Evolutionary conservation across 2,113 vertebrate species (phyloP).

Genomic region (Sebastes fasciatus): DNA sequence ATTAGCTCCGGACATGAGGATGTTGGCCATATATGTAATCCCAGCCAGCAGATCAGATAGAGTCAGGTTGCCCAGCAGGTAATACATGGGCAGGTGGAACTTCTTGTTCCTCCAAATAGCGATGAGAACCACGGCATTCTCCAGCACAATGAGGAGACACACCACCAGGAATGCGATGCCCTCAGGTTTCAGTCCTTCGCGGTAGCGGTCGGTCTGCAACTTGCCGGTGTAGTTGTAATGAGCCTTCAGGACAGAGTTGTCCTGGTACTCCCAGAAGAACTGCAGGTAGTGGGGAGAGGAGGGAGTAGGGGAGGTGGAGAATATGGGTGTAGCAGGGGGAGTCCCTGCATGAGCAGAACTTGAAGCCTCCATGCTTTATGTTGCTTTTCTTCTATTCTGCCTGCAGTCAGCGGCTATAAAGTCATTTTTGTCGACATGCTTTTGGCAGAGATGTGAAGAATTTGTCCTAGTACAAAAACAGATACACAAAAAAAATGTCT

Average conservation of each 20-base stretch:
- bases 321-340: background rate
- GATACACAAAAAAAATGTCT: background rate
- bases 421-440: constrained; percentile 52
- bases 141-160: constrained; percentile 89
- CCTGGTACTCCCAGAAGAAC: constrained; percentile 82
- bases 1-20: constrained; percentile 88
- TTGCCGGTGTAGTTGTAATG: constrained; percentile 94
- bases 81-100: constrained; percentile 93
- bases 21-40: constrained; percentile 90
- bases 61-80: constrained; percentile 91
- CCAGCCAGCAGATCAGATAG: constrained; percentile 92
- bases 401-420: constrained; percentile 51
- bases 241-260: constrained; percentile 82
- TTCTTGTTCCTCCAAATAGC: constrained; percentile 92
- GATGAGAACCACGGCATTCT: constrained; percentile 90
- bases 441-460: constrained; percentile 33
- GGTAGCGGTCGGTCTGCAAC: constrained; percentile 85
- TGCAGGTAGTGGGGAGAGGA: constrained; percentile 52
- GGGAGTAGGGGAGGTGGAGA: constrained; percentile 29
- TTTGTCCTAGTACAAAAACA: constrained; percentile 1
- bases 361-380: constrained; percentile 69
- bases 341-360: constrained; percentile 40
- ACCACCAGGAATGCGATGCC: constrained; percentile 85
- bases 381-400: constrained; percentile 40
- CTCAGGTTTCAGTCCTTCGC: constrained; percentile 84